phyloP scores from a whole-genome alignment of 2,888 invertebrate species.

The Cheilosia scutellata region DNA sequence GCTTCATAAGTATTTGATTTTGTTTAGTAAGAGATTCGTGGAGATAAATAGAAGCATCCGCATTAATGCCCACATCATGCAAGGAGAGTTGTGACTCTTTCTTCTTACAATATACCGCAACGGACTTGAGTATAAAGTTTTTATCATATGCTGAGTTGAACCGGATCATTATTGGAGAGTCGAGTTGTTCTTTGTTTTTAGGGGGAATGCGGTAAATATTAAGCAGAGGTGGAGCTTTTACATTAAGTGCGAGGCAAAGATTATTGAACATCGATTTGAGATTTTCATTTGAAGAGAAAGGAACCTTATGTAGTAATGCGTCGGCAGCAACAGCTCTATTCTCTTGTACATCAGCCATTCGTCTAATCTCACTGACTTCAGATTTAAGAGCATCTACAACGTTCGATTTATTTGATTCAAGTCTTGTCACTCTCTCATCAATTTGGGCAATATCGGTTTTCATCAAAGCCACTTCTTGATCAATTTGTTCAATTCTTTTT shows the following conservation, averaged over 20 bases:
- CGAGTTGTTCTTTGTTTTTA: neutral
- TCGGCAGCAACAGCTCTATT: too few species aligned
- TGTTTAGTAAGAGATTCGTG: too few species aligned
- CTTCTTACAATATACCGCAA: neutral
- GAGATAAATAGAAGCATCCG: neutral
- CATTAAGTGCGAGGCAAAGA: neutral
- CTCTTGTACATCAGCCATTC: neutral
- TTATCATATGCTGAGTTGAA: slow-evolving; percentile 5
- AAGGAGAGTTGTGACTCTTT: neutral
- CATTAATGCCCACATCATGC: neutral
- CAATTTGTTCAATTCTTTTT: neutral
- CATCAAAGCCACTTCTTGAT: neutral
- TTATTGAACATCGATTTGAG: neutral
- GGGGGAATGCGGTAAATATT: neutral
- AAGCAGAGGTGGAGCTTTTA: neutral
- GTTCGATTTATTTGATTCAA: too few species aligned
- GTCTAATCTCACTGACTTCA: neutral
- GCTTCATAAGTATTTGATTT: too few species aligned
- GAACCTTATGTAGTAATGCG: neutral
- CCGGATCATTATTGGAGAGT: neutral
- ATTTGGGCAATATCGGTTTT: neutral
- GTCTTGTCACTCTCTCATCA: too few species aligned
- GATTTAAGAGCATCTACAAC: neutral
- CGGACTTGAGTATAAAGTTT: slow-evolving; percentile 1
- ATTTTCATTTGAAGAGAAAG: neutral